Conservation (phyloP, 2,888 invertebrate species). For the Tortricodes alternella region DNA sequence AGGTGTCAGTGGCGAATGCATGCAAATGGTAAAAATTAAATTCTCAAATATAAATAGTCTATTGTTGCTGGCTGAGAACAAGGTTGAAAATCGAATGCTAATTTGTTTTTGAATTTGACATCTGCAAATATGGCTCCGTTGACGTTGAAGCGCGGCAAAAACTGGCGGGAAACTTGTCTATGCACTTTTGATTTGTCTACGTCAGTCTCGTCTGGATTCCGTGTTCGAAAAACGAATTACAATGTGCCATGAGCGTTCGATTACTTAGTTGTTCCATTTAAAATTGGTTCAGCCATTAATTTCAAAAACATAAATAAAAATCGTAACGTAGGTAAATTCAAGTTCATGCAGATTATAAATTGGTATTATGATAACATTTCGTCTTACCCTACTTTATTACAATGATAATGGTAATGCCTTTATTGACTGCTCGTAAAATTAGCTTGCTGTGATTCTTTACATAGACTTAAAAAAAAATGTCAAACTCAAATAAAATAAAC, state of each 20-base stretch:
- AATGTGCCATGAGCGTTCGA: constrained; percentile 53
- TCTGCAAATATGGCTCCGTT: constrained; percentile 44
- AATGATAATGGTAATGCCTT: not conserved
- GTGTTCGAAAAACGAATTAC: constrained; percentile 48
- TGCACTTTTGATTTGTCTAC: constrained; percentile 61
- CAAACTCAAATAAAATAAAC: constrained; percentile 36
- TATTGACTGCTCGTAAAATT: not conserved
- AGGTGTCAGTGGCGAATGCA: constrained; percentile 61
- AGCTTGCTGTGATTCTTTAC: not conserved
- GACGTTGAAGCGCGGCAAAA: constrained; percentile 53
- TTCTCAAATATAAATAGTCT: constrained; percentile 31
- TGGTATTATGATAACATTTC: not conserved
- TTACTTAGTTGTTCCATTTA: constrained; percentile 51
- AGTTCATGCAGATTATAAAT: not conserved
- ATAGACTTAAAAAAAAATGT: not conserved
- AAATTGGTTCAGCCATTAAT: constrained; percentile 6
- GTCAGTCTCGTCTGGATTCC: constrained; percentile 38
- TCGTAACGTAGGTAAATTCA: no score
- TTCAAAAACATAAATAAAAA: no score
- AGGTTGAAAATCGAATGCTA: constrained; percentile 43
- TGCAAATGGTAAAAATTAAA: constrained; percentile 43
- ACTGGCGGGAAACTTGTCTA: constrained; percentile 67
- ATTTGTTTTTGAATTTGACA: constrained; percentile 48
- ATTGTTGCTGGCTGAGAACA: constrained; percentile 28
- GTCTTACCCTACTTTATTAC: not conserved